A percentile compares a stretch with the other conserved stretches of the same genome.
Conservation (phyloP, 2,888 invertebrate species). For the Nycteola revayana region DNA sequence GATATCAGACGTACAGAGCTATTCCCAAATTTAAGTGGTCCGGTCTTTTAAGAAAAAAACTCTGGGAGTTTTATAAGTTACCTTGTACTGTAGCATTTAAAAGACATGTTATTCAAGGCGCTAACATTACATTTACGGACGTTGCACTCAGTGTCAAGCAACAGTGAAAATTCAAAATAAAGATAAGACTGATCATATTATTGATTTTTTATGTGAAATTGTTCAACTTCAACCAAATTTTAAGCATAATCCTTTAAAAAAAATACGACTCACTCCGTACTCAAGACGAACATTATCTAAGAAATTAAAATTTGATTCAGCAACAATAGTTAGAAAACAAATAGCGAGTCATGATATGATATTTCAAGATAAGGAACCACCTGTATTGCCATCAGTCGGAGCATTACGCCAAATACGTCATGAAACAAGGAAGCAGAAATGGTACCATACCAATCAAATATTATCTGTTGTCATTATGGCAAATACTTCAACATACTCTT, state of each 20-base stretch:
- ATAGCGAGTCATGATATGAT: conserved; percentile 12
- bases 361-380: conserved; percentile 16
- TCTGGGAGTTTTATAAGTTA: conserved; percentile 12
- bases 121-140: conserved; percentile 13
- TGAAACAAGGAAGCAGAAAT: conserved; percentile 12
- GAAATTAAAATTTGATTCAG: conserved; percentile 11
- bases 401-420: conserved; percentile 15
- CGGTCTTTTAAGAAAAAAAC: conserved; percentile 16
- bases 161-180: conserved; percentile 12
- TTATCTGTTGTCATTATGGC: conserved; percentile 13
- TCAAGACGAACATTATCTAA: conserved; percentile 11
- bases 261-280: conserved; percentile 14
- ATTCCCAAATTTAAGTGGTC: conserved; percentile 16
- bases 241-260: conserved; percentile 13
- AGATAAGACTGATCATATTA: conserved; percentile 13
- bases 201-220: conserved; percentile 12
- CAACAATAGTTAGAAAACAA: conserved; percentile 11
- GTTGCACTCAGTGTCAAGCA: conserved; percentile 13
- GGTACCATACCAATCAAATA: conserved; percentile 15
- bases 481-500: conserved; percentile 14
- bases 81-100: conserved; percentile 13
- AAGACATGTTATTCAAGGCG: conserved; percentile 14
- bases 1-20: conserved; percentile 17
- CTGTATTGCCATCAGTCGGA: conserved; percentile 15
- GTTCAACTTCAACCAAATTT: conserved; percentile 12